Base-by-base conservation (phyloP, 2,888 invertebrate genomes). In the Biston stratarius region DNA sequence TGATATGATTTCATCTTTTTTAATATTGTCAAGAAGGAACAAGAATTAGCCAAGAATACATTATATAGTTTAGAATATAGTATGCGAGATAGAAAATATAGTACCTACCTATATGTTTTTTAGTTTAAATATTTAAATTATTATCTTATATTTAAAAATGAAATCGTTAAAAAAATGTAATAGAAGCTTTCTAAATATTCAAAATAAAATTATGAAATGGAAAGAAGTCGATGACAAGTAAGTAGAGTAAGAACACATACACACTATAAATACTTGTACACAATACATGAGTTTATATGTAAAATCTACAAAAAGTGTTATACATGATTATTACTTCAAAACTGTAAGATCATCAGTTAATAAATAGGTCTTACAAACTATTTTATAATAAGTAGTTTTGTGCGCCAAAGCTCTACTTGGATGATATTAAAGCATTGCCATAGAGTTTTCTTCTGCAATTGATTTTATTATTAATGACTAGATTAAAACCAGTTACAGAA, bases 251-350 rank as follows among this genome's bases (percentile, higher is more conserved):
- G 87, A 89, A 87, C 89, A 92, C 91, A 89, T 86, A 87, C 88
- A 91, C 91, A 80, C 86, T 88, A 88, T 88, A 86, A 83, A 87
- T 89, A 90, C 79, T 80, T 84, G 90, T 88, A 60, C 91, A 92
- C 91, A 88, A 92, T 93, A 93, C 91, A 91, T 90, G 88, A 88
- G 86, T 87, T 88, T 92, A 92, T 85, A 92, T 91, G 90, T 87
- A 90, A 92, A 90, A 89, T 84, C 93, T 93, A 93, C 93, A 85
- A 90, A 91, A 90, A 87, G 84, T 89, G 87, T 88, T 89, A 91
- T 85, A 92, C 85, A 89, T 88, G 91, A 91, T 91, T 92, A 91
- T 88, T 87, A 87, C 86, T 83, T 85, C 83, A 84, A 89, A 89
- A 91, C 85, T 78, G 87, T 90, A 88, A 85, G 87, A 87, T 88